Evolutionary conservation across 2,797 vertebrate genomes (phyloP), one percentile per base, ranked within the genome.

Genomic region (Cyprinodon diabolis): DNA sequence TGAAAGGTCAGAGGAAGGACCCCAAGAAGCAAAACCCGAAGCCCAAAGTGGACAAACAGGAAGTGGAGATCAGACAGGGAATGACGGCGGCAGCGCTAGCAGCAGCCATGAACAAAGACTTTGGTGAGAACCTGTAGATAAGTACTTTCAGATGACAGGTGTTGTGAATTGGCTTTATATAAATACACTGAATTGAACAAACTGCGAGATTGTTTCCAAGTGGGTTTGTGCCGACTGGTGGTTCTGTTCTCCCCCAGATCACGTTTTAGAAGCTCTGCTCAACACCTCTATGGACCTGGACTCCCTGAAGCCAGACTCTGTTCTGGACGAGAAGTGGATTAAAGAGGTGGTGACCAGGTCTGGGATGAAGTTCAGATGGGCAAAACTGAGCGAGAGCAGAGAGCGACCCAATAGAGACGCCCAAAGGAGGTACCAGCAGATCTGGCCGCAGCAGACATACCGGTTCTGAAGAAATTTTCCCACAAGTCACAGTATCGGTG

Each of bases 21-120:
- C 75, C 85, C 52, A 92, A 81, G 78, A 75, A 7, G 6, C 69
- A 84, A 49, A 91, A 89, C 65, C 68, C 75, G 35, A 91, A 87
- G 69, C 23, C 57, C 0, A 95, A 95, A 80, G 80, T 77, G 55
- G 76, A 91, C 60, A 95, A 94, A 84, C 94, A 96, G 79, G 95
- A 96, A 77, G 96, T 98, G 83, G 95, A 97, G 82, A 97, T 98
- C 76, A 94, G 76, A 82, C 90, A 90, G 77, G 89, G 85, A 72
- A 99, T 99, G 96, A 97, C 95, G 0, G 78, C 93, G 69, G 87
- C 91, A 25, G 96, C 96, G 0, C 93, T 99, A n/a, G 96, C 97
- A 17, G 88, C 14, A 25, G 97, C 95, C 77, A 98, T 98, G 97
- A 93, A 95, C 85, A 97, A 90, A 93, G 96, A 97, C 81, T 54